Base-by-base conservation (phyloP, 1,140 invertebrate genomes). In the Odontomachus brunneus region DNA sequence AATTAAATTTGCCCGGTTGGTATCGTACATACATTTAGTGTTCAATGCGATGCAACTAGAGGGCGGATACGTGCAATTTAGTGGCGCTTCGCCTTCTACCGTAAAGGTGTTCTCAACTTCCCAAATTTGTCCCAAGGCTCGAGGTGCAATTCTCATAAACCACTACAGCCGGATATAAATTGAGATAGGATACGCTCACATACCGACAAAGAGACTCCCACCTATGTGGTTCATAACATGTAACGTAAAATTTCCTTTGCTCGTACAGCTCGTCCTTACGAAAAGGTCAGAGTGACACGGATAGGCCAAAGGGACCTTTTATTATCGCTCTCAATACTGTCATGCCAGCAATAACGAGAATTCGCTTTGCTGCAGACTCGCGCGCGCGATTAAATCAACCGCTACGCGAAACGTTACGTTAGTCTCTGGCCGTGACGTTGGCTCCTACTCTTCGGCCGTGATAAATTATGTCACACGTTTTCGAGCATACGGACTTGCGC, bases 401-500 rank as follows among this genome's bases (percentile, higher is more conserved):
- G 29, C 11, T 53, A 67, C 62, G 63, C 51, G 63, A 78, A 80
- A 57, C 75, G 75, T 80, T 80, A 69, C 19, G 53, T 38, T 33
- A 57, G 75, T 78, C 51, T 69, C 51, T 71, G 75, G 75, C 24
- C 65, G 19, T 80, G 65, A 80, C 75, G 63, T 49, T 29, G 15
- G 33, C 53, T 80, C 57, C 65, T 67, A 59, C 65, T 80, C 75
- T 69, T 80, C 71, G 65, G 33, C 57, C 51, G 11, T 29, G 15
- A 24, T 80, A 53, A 80, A 80, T 80, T 71, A 80, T 65, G 63
- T 69, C 63, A 29, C 63, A 55, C 75, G 65, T 80, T 80, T 71
- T 57, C 65, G 82, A 44, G 38, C n/a, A 78, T 63, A 33, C 67
- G 62, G 80, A 72, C 84, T 83, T 14, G 75, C 65, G 63, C 80